phyloP scores from a whole-genome alignment of 2,113 vertebrate species.

The Pipra filicauda region DNA sequence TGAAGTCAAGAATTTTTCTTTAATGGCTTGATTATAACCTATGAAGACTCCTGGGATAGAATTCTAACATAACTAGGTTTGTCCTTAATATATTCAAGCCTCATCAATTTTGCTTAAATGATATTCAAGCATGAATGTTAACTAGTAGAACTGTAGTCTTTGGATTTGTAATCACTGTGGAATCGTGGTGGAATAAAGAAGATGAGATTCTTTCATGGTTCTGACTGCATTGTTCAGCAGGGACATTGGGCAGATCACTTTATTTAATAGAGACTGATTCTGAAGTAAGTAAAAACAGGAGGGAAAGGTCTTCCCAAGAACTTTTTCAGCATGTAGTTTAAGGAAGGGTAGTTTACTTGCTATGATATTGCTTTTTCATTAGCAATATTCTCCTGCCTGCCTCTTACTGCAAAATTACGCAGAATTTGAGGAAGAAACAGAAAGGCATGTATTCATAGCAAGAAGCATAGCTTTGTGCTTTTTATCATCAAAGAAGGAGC shows the following conservation, averaged over 20 bases:
- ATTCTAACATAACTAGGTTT: background rate
- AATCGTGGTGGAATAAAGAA: conserved; percentile 35
- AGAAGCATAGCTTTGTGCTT: background rate
- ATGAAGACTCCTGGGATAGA: background rate
- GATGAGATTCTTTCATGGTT: background rate
- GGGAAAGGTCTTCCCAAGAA: background rate
- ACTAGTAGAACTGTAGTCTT: conserved; percentile 1
- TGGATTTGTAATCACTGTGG: background rate
- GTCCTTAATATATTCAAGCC: conserved; percentile 43
- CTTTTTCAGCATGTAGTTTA: background rate
- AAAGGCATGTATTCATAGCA: background rate
- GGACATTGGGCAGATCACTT: background rate
- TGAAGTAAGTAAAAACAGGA: background rate
- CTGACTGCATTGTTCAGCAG: background rate
- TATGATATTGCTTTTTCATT: background rate
- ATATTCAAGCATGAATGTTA: conserved; percentile 50
- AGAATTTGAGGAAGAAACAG: background rate
- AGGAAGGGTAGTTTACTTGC: background rate
- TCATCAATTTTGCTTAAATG: conserved; percentile 45
- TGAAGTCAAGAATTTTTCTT: background rate
- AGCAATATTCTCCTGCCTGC: background rate
- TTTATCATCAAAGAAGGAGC: background rate
- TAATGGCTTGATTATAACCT: background rate
- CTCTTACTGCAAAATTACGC: background rate
- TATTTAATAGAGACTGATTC: conserved; percentile 22